phyloP scores from a whole-genome alignment of 2,888 invertebrate species.

The Herminia tarsipennalis region DNA sequence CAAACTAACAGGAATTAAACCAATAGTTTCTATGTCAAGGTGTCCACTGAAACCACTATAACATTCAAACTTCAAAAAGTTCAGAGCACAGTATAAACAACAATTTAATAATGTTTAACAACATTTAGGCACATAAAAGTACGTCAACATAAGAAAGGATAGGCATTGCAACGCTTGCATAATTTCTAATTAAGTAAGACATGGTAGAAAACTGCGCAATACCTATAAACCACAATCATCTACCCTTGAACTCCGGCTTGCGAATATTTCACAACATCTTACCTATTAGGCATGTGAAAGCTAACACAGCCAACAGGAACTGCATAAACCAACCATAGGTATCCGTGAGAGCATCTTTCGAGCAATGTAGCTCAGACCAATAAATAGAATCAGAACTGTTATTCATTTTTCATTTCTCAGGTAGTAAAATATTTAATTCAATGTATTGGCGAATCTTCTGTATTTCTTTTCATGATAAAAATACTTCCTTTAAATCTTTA shows the following conservation, averaged over 20 bases:
- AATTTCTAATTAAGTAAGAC: conserved; percentile 6
- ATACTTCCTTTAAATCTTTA: no score
- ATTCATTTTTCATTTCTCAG: conserved; percentile 72
- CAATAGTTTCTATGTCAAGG: no score
- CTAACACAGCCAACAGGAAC: conserved; percentile 88
- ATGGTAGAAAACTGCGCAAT: conserved; percentile 17
- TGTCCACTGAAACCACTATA: no score
- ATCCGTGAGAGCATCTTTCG: conserved; percentile 90
- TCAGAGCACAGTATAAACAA: no score
- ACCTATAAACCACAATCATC: conserved; percentile 11
- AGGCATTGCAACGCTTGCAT: neutral
- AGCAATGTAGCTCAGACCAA: conserved; percentile 86
- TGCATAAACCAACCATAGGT: conserved; percentile 91
- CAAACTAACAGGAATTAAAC: no score
- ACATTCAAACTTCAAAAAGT: no score
- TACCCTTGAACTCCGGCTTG: conserved; percentile 32
- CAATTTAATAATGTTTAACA: no score
- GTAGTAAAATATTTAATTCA: conserved; percentile 3
- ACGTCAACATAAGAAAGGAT: neutral
- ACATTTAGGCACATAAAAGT: no score
- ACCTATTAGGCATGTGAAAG: conserved; percentile 91
- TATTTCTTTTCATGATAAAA: conserved; percentile 17
- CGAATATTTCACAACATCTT: conserved; percentile 55
- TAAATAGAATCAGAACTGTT: conserved; percentile 75
- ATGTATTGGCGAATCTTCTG: conserved; percentile 16